Conservation (phyloP, 2,797 vertebrate genomes). For the Pipistrellus pygmaeus region DNA sequence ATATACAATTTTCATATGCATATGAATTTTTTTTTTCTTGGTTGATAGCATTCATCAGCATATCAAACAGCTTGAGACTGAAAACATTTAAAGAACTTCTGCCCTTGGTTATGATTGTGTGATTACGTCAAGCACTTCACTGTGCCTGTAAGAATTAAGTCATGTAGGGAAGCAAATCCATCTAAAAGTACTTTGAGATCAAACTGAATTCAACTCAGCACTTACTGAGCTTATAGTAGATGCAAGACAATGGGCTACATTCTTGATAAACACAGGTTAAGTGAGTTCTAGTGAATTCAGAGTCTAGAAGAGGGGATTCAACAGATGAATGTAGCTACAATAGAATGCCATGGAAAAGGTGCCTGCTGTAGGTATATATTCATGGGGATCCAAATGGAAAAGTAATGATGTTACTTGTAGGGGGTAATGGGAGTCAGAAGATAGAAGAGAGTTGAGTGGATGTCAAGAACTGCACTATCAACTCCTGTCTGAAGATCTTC, state of each 20-base stretch:
- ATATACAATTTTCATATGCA: background rate
- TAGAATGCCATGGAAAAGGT: background rate
- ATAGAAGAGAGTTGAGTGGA: background rate
- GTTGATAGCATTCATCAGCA: conserved; percentile 23
- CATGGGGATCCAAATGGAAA: background rate
- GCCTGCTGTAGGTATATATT: background rate
- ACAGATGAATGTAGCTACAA: background rate
- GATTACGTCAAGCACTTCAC: conserved; percentile 34
- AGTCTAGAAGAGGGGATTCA: background rate
- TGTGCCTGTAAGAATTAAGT: conserved; percentile 72
- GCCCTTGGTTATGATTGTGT: conserved; percentile 41
- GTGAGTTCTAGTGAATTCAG: background rate
- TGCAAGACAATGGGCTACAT: background rate
- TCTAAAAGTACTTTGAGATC: conserved; percentile 71
- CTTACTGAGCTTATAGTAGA: background rate
- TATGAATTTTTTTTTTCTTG: background rate
- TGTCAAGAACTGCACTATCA: background rate
- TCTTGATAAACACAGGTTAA: background rate
- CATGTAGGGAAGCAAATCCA: conserved; percentile 67
- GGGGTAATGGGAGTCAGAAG: background rate
- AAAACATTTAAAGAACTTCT: conserved; percentile 48
- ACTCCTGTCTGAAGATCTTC: background rate
- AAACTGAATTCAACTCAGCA: conserved; percentile 66
- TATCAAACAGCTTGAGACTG: conserved; percentile 44
- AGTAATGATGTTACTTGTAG: background rate